Conservation (phyloP, 1,140 invertebrate species). For the Drosophila funebris region DNA sequence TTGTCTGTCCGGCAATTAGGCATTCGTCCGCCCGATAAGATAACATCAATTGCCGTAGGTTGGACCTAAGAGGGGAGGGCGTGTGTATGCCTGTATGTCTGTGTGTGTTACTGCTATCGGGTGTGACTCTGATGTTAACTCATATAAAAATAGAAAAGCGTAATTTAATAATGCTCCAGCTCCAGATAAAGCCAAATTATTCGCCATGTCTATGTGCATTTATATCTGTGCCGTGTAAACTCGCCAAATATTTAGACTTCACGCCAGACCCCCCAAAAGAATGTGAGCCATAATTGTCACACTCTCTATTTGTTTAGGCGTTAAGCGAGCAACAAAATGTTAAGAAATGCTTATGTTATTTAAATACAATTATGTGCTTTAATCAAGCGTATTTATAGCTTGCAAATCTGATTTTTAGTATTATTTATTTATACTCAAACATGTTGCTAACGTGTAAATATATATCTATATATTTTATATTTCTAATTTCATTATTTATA, state of each 20-base stretch:
- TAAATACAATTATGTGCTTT: too few relatives aligned
- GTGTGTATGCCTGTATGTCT: background rate
- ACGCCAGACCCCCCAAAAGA: slow-evolving; percentile 16
- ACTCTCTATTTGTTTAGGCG: background rate
- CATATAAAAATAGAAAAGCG: slow-evolving; percentile 70
- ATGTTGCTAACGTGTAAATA: too few relatives aligned
- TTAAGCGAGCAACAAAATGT: background rate
- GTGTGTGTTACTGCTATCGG: slow-evolving; percentile 27
- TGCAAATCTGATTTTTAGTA: too few relatives aligned
- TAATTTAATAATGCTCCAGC: slow-evolving; percentile 67
- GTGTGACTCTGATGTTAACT: slow-evolving; percentile 59
- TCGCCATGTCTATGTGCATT: slow-evolving; percentile 2
- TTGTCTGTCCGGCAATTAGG: slow-evolving; percentile 52
- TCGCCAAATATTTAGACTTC: slow-evolving; percentile 59
- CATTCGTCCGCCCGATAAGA: slow-evolving; percentile 74
- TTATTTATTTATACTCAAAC: too few relatives aligned
- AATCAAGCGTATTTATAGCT: too few relatives aligned
- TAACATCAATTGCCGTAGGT: slow-evolving; percentile 13
- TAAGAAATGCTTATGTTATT: background rate
- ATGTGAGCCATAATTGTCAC: background rate
- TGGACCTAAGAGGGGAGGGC: slow-evolving; percentile 2
- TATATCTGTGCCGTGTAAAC: background rate
- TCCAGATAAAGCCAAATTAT: slow-evolving; percentile 44
- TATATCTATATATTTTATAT: too few relatives aligned
- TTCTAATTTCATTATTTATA: too few relatives aligned